Percentiles rank a stretch among this genome's conserved stretches.
Conservation (phyloP, 2,888 invertebrate genomes). For the Emmelina monodactyla region DNA sequence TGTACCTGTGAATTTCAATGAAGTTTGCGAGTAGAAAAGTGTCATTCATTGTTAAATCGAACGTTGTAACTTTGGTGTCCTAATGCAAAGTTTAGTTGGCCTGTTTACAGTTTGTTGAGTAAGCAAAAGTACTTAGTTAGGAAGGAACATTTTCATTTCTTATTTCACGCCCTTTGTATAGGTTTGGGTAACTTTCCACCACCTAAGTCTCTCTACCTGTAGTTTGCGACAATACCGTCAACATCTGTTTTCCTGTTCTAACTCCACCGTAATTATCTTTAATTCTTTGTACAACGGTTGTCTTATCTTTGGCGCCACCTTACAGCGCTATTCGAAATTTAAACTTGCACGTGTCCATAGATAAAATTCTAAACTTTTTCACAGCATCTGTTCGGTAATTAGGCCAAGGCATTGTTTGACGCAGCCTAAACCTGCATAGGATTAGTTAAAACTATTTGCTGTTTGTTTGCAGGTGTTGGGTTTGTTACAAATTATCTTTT, state of each 20-base stretch:
- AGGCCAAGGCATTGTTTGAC: background rate
- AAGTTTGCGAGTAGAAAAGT: slow-evolving; percentile 1
- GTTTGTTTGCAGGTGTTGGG: background rate
- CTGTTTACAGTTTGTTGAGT: no score
- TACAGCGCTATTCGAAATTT: background rate
- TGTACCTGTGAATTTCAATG: background rate
- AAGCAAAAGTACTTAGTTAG: no score
- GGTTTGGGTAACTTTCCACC: no score
- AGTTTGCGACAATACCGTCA: no score
- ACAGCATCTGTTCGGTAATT: background rate
- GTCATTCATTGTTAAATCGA: no score
- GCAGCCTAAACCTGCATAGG: background rate
- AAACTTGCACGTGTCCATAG: slow-evolving; percentile 4
- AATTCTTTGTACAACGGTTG: slow-evolving; percentile 8
- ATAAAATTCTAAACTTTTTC: background rate
- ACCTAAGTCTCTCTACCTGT: no score
- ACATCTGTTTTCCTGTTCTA: background rate
- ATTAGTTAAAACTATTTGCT: background rate
- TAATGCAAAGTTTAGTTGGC: no score
- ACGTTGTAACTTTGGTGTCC: no score
- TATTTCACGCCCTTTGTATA: no score
- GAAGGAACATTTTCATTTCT: no score
- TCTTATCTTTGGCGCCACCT: slow-evolving; percentile 6
- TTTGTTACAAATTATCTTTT: no score
- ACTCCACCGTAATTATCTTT: background rate